Evolutionary conservation across 2,888 invertebrate species (phyloP).

Genomic region (Beris morrisii): DNA sequence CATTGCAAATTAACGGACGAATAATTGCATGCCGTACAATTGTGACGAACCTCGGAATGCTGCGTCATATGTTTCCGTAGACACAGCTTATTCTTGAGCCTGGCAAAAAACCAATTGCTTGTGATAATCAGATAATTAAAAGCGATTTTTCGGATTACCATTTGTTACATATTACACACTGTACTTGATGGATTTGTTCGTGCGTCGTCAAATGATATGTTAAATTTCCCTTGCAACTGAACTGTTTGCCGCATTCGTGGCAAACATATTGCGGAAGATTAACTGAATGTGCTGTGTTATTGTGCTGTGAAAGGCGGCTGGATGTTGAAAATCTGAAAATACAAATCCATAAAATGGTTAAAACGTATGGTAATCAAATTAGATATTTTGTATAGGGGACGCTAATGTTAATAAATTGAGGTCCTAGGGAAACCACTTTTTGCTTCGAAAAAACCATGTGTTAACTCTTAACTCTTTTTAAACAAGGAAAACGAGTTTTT

Average conservation of each 20-base stretch:
- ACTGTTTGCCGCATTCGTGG: constrained; percentile 41
- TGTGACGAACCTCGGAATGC: constrained; percentile 37
- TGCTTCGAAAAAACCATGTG: neutral
- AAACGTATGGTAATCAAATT: too few relatives aligned
- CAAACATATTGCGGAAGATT: constrained; percentile 38
- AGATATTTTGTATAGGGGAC: too few relatives aligned
- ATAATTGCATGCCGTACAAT: constrained; percentile 39
- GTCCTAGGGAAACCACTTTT: too few relatives aligned
- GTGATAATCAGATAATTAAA: too few relatives aligned
- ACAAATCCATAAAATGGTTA: too few relatives aligned
- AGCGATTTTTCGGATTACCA: constrained; percentile 30
- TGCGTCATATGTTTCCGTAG: constrained; percentile 41
- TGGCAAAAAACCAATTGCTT: constrained; percentile 2
- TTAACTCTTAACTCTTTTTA: neutral
- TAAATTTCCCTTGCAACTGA: constrained; percentile 41
- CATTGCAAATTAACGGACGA: constrained; percentile 40
- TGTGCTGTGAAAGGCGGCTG: constrained; percentile 38
- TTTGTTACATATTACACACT: constrained; percentile 41
- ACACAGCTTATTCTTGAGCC: constrained; percentile 42
- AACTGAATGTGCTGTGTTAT: constrained; percentile 36
- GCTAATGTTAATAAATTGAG: too few relatives aligned
- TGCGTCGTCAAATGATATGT: constrained; percentile 42
- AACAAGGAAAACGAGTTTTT: too few relatives aligned
- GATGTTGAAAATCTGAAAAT: constrained; percentile 35
- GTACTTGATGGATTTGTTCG: constrained; percentile 40